Conservation (phyloP, 2,113 vertebrate genomes). For the Elephas maximus region DNA sequence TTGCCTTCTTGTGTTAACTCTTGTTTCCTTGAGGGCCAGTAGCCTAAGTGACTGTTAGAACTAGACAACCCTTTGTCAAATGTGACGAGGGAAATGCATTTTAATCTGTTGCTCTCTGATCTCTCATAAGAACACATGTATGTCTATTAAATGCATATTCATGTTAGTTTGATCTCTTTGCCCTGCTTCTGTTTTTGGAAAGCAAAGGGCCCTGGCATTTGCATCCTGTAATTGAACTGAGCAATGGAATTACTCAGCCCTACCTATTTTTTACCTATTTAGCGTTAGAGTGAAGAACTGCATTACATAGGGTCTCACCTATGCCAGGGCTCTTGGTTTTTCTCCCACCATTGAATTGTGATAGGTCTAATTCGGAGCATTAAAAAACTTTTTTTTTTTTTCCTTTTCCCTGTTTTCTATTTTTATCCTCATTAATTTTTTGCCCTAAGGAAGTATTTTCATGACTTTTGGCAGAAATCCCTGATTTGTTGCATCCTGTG, state of each 20-base stretch:
- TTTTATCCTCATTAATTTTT: slow-evolving; percentile 74
- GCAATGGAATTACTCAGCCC: neutral
- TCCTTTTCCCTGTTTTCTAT: slow-evolving; percentile 72
- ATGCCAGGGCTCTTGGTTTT: neutral
- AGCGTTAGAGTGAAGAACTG: neutral
- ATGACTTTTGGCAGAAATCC: slow-evolving; percentile 60
- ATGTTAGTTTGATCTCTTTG: slow-evolving; percentile 50
- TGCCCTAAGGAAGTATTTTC: slow-evolving; percentile 51
- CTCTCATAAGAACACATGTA: slow-evolving; percentile 25
- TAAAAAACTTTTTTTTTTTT: slow-evolving; percentile 27
- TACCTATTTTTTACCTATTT: neutral
- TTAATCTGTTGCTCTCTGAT: slow-evolving; percentile 63
- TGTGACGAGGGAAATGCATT: slow-evolving; percentile 41
- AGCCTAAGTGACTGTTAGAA: slow-evolving; percentile 63
- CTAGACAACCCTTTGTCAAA: slow-evolving; percentile 67
- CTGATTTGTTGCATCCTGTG: neutral
- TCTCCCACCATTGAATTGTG: neutral
- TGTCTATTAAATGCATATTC: slow-evolving; percentile 46
- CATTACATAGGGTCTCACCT: neutral
- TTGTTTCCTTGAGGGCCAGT: slow-evolving; percentile 52
- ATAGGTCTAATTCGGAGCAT: neutral
- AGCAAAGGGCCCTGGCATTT: neutral
- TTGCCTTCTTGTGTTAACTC: slow-evolving; percentile 25
- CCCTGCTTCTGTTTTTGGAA: slow-evolving; percentile 62
- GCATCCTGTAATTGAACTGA: slow-evolving; percentile 4